phyloP scores from a whole-genome alignment of 2,797 vertebrate species.

The Psittacula echo region DNA sequence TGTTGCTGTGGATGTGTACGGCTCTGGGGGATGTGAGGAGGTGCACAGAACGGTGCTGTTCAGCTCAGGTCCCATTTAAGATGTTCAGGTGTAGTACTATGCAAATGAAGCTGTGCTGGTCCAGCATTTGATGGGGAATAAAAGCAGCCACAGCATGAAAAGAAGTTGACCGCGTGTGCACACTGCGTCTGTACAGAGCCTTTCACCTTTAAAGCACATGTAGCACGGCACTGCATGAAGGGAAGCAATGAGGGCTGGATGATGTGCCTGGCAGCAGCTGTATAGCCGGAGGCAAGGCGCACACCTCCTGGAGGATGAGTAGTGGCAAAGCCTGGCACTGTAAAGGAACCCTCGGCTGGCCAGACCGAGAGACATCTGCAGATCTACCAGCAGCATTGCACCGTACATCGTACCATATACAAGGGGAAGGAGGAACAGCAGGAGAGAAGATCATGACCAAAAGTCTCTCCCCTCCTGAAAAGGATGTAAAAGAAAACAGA shows the following conservation, averaged over 20 bases:
- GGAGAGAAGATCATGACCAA: neutral
- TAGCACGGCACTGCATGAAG: accelerated
- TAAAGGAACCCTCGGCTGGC: neutral
- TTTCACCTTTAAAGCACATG: neutral
- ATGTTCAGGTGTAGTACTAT: neutral
- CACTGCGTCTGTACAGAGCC: accelerated
- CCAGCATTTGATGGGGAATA: neutral
- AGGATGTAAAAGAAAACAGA: neutral
- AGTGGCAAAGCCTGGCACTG: neutral
- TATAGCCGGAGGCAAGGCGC: neutral
- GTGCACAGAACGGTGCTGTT: neutral
- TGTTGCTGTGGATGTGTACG: neutral
- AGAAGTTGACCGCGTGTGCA: neutral
- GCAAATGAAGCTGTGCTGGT: neutral
- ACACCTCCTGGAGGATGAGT: neutral
- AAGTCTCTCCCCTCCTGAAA: neutral
- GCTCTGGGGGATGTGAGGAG: neutral
- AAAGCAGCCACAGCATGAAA: neutral
- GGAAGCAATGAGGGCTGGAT: neutral
- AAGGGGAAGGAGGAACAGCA: neutral
- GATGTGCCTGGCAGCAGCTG: neutral
- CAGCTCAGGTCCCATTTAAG: neutral
- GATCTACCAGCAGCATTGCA: neutral
- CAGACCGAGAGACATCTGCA: neutral
- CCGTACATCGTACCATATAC: neutral